Evolutionary conservation across 2,113 vertebrate genomes (phyloP), one percentile per base, ranked within the genome.

Genomic region (Delphinapterus leucas): DNA sequence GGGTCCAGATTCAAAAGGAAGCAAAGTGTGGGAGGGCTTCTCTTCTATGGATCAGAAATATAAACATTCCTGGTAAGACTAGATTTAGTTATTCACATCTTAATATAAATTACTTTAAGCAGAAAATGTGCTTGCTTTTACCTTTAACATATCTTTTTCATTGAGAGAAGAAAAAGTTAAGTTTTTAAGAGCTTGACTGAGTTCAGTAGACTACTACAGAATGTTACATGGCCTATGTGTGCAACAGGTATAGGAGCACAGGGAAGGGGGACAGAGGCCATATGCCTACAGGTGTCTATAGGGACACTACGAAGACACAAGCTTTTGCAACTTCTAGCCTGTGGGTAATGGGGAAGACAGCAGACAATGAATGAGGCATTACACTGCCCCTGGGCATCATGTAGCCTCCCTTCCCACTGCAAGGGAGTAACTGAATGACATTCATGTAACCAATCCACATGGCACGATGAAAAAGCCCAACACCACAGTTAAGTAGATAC

Each of bases 101-200:
- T 33, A 63, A 20, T 20, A 36, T 81, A 67, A 93, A 71, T 68
- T 68, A 79, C n/a, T 83, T 47, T 74, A 93, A 85, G 49, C 25
- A 91, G 61, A 73, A 88, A 93, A 93, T 31, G n/a, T 90, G n/a
- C 26, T 90, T 79, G 23, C 73, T 94, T 96, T 88, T 93, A 15
- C 55, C 67, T 91, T 94, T 94, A 96, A 71, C 13, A 47, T 28
- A 60, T 71, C n/a, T 85, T 79, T 82, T 84, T 80, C 41, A 84
- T 15, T 84, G 63, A 90, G 31, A 89, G 55, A 71, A 93, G 38
- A 74, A 84, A 67, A 96, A 36, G 23, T 65, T 96, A 96, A 36
- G 33, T 60, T 96, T 90, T 93, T 44, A 95, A 88, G 38, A 88
- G n/a, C 14, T 70, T 90, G 63, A 91, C 0, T 84, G 73, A 65